Evolutionary conservation across 2,113 vertebrate genomes (phyloP), one percentile per base, ranked within the genome.

Genomic region (Gobius niger): DNA sequence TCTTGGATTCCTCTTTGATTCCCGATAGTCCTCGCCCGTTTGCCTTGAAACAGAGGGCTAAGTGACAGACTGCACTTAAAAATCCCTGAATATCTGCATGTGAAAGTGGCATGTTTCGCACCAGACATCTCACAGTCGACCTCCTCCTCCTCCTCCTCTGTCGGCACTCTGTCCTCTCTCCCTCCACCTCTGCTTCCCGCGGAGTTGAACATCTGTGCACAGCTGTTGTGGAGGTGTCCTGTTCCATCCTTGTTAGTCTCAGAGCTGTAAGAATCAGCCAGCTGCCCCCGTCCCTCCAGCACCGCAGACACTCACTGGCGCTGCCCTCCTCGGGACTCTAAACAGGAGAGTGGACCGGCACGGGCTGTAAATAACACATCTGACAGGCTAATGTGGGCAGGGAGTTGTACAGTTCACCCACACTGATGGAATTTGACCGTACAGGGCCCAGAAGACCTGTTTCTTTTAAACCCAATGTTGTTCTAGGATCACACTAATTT

Each of bases 201-300:
- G 40, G 40, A 60, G 57, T 14, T 60, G 40, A 60, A 60, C 57
- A 60, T 60, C 57, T 60, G 57, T 60, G 41, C 57, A 5, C 57
- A 60, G 57, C 57, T 60, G 57, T 44, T 60, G 57, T 44, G 40
- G 57, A 60, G 57, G 57, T 42, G 15, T 60, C 14, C 15, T 15
- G 9, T 15, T 41, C 8, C 13, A 15, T 40, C 14, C 14, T 60
- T n/a, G 34, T 60, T 60, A 44, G n/a, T 57, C 12, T 40, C 11
- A 7, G 54, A 34, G 18, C 54, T 57, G 54, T 57, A 40, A 13
- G 54, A 40, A 40, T 12, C 19, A 14, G 18, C 54, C 54, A 40
- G 9, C 54, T 57, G 54, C 19, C 13, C 47, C 54, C 0, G 24
- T 40, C 24, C 24, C 54, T 12, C 18, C 51, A 18, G 51, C 51